Percentiles rank a stretch among this genome's conserved stretches.
phyloP scores from a whole-genome alignment of 2,797 vertebrate genomes.

The Erethizon dorsatum region DNA sequence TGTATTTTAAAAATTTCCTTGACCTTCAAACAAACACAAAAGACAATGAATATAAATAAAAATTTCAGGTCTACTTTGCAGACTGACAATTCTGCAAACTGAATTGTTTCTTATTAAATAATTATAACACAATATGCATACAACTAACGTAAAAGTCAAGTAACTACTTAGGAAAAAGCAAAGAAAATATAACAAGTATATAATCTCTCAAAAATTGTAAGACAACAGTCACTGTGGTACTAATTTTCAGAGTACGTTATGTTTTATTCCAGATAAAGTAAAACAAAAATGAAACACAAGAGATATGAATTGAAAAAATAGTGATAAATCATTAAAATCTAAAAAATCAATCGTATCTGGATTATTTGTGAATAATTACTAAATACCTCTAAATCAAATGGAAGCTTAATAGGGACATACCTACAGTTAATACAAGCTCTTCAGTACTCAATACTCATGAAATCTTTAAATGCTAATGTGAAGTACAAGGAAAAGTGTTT shows the following conservation, averaged over 20 bases:
- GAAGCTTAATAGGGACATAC: neutral
- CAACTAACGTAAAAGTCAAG: neutral
- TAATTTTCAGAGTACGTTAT: neutral
- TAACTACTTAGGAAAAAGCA: neutral
- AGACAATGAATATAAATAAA: neutral
- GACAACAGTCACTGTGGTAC: neutral
- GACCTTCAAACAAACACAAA: neutral
- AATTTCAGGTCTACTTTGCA: neutral
- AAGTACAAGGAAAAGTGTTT: neutral
- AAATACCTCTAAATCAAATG: neutral
- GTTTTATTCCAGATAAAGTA: constrained; percentile 40
- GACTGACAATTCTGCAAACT: neutral
- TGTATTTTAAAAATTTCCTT: neutral
- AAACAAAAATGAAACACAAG: constrained; percentile 28
- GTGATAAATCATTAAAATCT: neutral
- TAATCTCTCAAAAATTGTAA: neutral
- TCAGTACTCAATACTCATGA: neutral
- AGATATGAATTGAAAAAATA: neutral
- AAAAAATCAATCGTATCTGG: neutral
- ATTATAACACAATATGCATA: neutral
- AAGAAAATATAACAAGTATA: neutral
- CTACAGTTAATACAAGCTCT: neutral
- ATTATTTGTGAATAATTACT: neutral
- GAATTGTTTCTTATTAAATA: neutral
- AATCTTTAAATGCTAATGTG: neutral